A percentile compares a stretch with the other conserved stretches of the same genome.
phyloP scores from a whole-genome alignment of 2,888 invertebrate genomes.

The Mythimna ferrago region DNA sequence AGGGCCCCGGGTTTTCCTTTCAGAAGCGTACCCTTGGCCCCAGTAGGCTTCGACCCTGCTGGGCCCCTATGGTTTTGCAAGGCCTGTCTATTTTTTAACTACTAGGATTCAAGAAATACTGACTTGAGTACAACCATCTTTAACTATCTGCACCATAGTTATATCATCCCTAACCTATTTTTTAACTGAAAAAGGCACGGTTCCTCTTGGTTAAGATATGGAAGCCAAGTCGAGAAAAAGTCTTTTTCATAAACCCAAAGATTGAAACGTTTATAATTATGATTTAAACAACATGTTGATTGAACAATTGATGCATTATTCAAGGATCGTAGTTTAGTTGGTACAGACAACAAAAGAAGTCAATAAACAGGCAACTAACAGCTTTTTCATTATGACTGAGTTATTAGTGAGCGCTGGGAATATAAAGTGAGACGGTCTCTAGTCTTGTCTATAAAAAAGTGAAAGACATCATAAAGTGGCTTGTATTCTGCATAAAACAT shows the following conservation, averaged over 20 bases:
- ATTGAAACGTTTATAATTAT: too few relatives aligned
- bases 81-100: too few relatives aligned
- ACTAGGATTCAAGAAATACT: not conserved
- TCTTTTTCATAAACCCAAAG: not conserved
- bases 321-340: conserved; percentile 11
- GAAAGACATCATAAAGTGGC: conserved; percentile 12
- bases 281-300: too few relatives aligned
- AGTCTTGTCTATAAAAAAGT: conserved; percentile 13
- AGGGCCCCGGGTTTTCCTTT: too few relatives aligned
- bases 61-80: too few relatives aligned
- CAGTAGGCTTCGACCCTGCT: too few relatives aligned
- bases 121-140: not conserved
- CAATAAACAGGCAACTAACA: conserved; percentile 12
- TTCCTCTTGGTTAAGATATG: not conserved
- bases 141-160: too few relatives aligned
- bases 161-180: too few relatives aligned
- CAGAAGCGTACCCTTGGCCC: too few relatives aligned
- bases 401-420: conserved; percentile 15
- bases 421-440: conserved; percentile 5
- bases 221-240: too few relatives aligned
- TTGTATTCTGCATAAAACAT: not conserved
- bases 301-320: too few relatives aligned
- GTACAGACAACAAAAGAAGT: conserved; percentile 21
- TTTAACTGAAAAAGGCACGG: not conserved
- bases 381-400: conserved; percentile 13